Conservation (phyloP, 35 echinoderm and acorn worm species). For the Antedon bifida region DNA sequence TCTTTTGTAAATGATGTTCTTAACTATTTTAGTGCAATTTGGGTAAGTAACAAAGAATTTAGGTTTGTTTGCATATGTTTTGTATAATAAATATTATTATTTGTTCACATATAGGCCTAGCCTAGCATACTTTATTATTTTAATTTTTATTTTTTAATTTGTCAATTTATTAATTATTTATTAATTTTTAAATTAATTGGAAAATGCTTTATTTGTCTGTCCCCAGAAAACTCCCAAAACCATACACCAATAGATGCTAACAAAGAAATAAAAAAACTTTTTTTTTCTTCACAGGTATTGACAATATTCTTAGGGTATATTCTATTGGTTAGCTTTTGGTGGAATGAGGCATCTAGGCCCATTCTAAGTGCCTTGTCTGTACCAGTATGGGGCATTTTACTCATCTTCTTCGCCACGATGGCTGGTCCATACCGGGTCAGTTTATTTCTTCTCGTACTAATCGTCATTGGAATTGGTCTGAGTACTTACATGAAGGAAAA, state of each 20-base stretch:
- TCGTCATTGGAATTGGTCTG: conserved; percentile 28
- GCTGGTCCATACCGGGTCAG: conserved; percentile 36
- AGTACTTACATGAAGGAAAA: conserved; percentile 34
- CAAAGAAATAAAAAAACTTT: neutral
- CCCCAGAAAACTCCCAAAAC: too few species aligned
- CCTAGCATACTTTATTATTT: too few species aligned
- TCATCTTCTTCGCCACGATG: conserved; percentile 50
- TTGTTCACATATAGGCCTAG: too few species aligned
- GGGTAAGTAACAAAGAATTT: conserved; percentile 27
- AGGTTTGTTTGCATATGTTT: too few species aligned
- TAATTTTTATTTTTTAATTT: too few species aligned
- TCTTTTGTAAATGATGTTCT: conserved; percentile 34
- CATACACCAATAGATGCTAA: too few species aligned
- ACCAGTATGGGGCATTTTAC: conserved; percentile 46
- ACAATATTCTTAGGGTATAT: conserved; percentile 57
- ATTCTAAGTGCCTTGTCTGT: conserved; percentile 39
- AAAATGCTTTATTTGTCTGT: too few species aligned
- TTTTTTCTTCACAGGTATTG: conserved; percentile 38
- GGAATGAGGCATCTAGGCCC: conserved; percentile 35
- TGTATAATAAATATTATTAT: too few species aligned
- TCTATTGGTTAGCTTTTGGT: conserved; percentile 44
- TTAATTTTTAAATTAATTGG: too few species aligned
- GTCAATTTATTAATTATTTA: too few species aligned
- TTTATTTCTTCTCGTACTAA: conserved; percentile 39
- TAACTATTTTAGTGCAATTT: conserved; percentile 52